These are phyloP conservation scores for Cephus cinctus DNA, from an alignment of 1,140 invertebrate species.

Conservation along the genomic window DNA sequence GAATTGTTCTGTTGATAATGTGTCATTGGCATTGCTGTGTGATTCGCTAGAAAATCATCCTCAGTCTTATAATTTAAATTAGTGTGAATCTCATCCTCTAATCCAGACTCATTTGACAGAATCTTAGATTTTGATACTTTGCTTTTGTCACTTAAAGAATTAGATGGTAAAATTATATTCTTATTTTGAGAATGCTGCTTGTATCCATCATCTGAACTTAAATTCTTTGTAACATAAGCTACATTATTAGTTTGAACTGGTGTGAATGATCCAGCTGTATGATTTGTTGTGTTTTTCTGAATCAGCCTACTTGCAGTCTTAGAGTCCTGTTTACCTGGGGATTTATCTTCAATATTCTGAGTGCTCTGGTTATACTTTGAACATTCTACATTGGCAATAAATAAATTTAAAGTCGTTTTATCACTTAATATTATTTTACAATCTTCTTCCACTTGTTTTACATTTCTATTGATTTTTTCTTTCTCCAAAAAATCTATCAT, in stretches of 20 bases:
- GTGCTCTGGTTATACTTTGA: not conserved
- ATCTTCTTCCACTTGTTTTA: constrained; percentile 14
- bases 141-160: constrained; percentile 11
- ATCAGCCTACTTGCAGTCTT: too few species aligned
- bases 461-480: constrained; percentile 6
- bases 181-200: constrained; percentile 11
- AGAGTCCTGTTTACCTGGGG: not conserved
- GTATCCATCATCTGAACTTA: not conserved
- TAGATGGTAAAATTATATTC: constrained; percentile 10
- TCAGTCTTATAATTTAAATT: constrained; percentile 6
- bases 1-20: not conserved
- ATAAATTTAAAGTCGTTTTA: constrained; percentile 18
- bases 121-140: constrained; percentile 6
- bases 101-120: constrained; percentile 14
- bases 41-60: too few species aligned
- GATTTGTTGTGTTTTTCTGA: too few species aligned
- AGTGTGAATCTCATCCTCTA: too few species aligned
- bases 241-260: constrained; percentile 12
- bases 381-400: not conserved
- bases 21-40: too few species aligned
- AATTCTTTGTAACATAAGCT: not conserved
- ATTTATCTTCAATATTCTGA: not conserved
- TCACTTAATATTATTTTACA: not conserved
- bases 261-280: too few species aligned
- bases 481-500: too few species aligned